phyloP scores from a whole-genome alignment of 2,113 vertebrate genomes.

The Ramphastos sulfuratus region DNA sequence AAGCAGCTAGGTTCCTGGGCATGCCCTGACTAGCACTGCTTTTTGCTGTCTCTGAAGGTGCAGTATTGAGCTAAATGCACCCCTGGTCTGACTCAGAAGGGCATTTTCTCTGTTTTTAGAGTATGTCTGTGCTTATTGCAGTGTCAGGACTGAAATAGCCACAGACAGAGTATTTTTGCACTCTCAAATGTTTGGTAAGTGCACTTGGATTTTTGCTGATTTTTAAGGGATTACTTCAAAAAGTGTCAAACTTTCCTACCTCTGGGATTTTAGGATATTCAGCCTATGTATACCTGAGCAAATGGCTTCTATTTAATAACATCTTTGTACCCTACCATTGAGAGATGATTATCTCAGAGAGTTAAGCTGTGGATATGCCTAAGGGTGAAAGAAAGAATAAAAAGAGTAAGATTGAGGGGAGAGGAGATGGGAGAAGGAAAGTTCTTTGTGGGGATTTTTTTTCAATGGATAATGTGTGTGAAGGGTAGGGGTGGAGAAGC shows the following conservation, averaged over 20 bases:
- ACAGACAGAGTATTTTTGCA: not conserved
- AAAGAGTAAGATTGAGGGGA: not conserved
- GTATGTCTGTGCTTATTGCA: not conserved
- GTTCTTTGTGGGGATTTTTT: not conserved
- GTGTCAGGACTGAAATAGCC: not conserved
- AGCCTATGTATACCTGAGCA: not conserved
- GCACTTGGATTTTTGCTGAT: not conserved
- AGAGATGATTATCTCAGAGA: not conserved
- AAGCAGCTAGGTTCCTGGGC: not conserved
- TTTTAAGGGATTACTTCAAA: conserved; percentile 30
- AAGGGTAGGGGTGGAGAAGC: not conserved
- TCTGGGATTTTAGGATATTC: not conserved
- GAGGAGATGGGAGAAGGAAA: not conserved
- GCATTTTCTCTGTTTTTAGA: not conserved
- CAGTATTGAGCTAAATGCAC: not conserved
- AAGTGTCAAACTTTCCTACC: not conserved
- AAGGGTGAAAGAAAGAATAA: not conserved
- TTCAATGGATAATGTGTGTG: not conserved
- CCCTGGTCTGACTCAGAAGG: not conserved
- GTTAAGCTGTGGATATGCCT: not conserved
- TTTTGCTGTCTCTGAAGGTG: not conserved
- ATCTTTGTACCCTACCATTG: not conserved
- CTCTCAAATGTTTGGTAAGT: not conserved
- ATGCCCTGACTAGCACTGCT: not conserved
- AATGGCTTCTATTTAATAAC: conserved; percentile 13